Conservation (phyloP, 2,888 invertebrate genomes). For the Phengaris arion region DNA sequence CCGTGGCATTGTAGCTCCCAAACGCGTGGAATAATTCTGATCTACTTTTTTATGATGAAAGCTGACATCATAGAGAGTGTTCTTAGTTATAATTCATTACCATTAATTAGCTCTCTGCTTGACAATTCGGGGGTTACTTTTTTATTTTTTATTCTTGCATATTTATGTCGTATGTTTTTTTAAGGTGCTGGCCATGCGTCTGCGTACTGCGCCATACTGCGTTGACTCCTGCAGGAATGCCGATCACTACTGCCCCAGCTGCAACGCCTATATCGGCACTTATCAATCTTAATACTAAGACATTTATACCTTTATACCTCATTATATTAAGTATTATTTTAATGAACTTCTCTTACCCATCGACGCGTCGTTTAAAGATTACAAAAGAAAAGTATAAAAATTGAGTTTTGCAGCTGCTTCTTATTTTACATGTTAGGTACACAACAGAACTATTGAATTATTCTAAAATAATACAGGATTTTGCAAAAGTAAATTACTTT, state of each 20-base stretch:
- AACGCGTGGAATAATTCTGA: too few relatives aligned
- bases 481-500: not conserved
- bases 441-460: not conserved
- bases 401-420: not conserved
- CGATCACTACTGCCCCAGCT: conserved; percentile 81
- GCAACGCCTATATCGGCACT: conserved; percentile 76
- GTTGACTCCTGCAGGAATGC: conserved; percentile 76
- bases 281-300: conserved; percentile 26
- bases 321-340: not conserved
- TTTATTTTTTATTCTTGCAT: not conserved
- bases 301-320: not conserved
- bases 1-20: too few relatives aligned
- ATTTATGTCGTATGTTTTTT: not conserved
- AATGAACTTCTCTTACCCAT: not conserved
- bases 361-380: not conserved
- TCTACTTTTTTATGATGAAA: too few relatives aligned
- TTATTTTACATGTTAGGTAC: not conserved
- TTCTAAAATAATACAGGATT: not conserved
- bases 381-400: not conserved
- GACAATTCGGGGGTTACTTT: too few relatives aligned
- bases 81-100: too few relatives aligned
- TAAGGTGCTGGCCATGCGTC: conserved; percentile 45
- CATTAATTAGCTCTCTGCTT: too few relatives aligned
- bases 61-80: too few relatives aligned
- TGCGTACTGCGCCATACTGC: conserved; percentile 78